Evolutionary conservation across 2,797 vertebrate species (phyloP), one percentile per base, ranked within the genome.

Genomic region (Alauda arvensis): DNA sequence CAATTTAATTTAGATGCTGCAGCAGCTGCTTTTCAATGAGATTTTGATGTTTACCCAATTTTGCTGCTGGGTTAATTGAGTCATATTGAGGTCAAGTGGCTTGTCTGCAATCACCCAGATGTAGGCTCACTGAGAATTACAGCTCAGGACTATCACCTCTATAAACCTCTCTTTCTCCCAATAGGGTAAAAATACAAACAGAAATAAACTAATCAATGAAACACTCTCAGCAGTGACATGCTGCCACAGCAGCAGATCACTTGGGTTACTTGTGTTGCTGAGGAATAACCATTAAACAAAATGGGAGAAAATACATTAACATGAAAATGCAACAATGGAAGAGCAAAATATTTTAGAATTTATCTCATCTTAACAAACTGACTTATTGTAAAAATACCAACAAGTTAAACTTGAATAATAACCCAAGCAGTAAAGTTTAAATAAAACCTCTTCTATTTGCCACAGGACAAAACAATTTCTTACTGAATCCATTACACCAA

Each of bases 41-140:
- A 72, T 92, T 83, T 94, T 92, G 43, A 77, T 91, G 88, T 92
- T 93, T 94, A 90, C 85, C 34, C 92, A 94, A 63, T 92, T 93
- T 92, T 93, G 84, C 74, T 94, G 74, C 82, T 91, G 92, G 92
- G 90, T 93, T 94, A 94, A 94, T 91, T 91, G 84, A 95, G 91
- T 80, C 90, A 93, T 90, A 94, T 33, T 85, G 86, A 93, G 91
- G 92, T 94, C 94, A 94, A 94, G 92, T 94, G 86, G 86, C n/a
- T 88, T 76, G 86, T 81, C 80, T 88, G 77, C 77, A 92, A 87
- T 89, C 89, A 94, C 60, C 67, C 87, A 92, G 85, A 86, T 91
- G 71, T 51, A 86, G 42, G 29, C 70, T 86, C 83, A 51, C 52
- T 62, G 69, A 94, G 77, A 93, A 91, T 93, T 85, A 87, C 71